Evolutionary conservation across 2,888 invertebrate species (phyloP), one percentile per base, ranked within the genome.

Genomic region (Himalopsyche japonica): DNA sequence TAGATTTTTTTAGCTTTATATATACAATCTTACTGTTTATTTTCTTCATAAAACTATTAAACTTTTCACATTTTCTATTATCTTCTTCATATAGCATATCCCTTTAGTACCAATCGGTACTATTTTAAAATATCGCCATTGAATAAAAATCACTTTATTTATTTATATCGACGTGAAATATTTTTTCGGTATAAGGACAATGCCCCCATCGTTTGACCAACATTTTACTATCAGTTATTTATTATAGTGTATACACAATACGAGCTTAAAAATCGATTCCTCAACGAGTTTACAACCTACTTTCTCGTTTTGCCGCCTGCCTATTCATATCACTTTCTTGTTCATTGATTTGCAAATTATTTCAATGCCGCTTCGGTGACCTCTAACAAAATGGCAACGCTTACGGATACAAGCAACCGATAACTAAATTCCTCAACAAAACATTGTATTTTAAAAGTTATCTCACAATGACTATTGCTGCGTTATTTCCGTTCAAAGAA

Each of bases 241-340:
- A 43, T 43, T 43, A 43, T 43, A 43, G 15, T 20, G 6, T 10
- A 20, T 57, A 20, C 57, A 57, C 57, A 57, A 57, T 24, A 32
- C 76, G 32, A n/a, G 8, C 76, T 37, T 27, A 64, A 81, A 76
- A 30, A 47, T 18, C 43, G 76, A 70, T 64, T 80, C 64, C 43
- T 34, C 76, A n/a, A 5, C 64, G 18, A 76, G 80, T 18, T n/a
- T 27, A 24, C 82, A 82, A 43, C 82, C 78, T 82, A 82, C 82
- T 82, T 82, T 82, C 82, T 79, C 82, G 47, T 30, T 43, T 57
- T 47, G 37, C 32, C 76, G 34, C 77, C 49, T 57, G 64, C 37
- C 82, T 78, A 49, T 43, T 82, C 82, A 82, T 79, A 77, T 82
- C 84, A 84, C 84, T 84, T 84, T 84, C 84, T 84, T 84, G 81